A percentile compares a stretch with the other conserved stretches of the same genome.
phyloP scores from a whole-genome alignment of 2,113 vertebrate species.

The Eulemur rufifrons region DNA sequence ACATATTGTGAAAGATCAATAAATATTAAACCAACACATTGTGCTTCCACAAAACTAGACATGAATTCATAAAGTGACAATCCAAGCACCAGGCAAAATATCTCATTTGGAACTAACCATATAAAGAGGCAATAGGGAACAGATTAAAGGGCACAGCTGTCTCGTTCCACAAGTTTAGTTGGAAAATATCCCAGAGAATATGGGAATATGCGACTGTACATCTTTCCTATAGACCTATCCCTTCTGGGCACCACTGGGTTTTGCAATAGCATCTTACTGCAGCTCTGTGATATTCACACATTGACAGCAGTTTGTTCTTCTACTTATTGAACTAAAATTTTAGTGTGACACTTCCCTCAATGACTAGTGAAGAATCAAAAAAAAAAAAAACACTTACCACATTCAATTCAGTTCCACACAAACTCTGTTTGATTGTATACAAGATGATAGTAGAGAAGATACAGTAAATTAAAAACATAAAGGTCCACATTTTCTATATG shows the following conservation, averaged over 20 bases:
- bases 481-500: background rate
- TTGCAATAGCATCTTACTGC: background rate
- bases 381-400: background rate
- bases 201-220: conserved; percentile 51
- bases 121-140: conserved; percentile 64
- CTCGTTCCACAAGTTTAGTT: conserved; percentile 61
- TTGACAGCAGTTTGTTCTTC: background rate
- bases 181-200: conserved; percentile 62
- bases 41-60: conserved; percentile 48
- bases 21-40: conserved; percentile 63
- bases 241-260: background rate
- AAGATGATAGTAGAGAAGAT: background rate
- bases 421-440: background rate
- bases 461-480: background rate
- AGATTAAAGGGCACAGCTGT: conserved; percentile 69
- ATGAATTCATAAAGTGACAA: conserved; percentile 66
- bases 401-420: background rate
- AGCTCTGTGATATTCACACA: background rate
- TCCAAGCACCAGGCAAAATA: conserved; percentile 66
- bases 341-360: background rate
- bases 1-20: conserved; percentile 60
- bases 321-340: conserved; percentile 20
- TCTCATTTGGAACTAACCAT: conserved; percentile 67
- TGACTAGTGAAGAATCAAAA: conserved; percentile 25
- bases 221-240: conserved; percentile 26